Percentiles rank a stretch among this genome's conserved stretches.
phyloP scores from a whole-genome alignment of 2,113 vertebrate genomes.

The Larimichthys crocea region DNA sequence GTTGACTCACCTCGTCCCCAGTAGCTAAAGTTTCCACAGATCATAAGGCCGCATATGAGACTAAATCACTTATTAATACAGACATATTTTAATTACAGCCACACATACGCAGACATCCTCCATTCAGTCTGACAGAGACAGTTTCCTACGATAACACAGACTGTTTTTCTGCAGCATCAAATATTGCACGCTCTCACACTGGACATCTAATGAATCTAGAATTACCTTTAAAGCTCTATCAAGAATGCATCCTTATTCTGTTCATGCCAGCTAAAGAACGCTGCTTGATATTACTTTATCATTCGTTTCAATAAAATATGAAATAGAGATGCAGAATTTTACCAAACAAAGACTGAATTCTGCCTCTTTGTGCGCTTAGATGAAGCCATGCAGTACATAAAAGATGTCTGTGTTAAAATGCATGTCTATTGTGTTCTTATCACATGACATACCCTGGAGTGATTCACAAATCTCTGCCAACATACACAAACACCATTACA shows the following conservation, averaged over 20 bases:
- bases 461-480: constrained; percentile 4
- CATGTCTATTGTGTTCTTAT: constrained; percentile 2
- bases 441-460: background rate
- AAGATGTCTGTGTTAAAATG: background rate
- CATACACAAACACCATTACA: background rate
- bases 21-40: background rate
- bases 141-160: constrained; percentile 6
- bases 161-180: constrained; percentile 10
- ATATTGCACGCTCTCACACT: background rate
- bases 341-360: background rate
- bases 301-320: background rate
- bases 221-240: background rate
- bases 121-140: constrained; percentile 8
- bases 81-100: background rate
- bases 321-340: background rate
- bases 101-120: background rate
- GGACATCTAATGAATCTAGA: background rate
- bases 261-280: background rate
- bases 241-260: background rate
- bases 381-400: background rate
- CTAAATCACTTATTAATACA: constrained; percentile 7
- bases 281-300: background rate
- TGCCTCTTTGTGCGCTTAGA: background rate
- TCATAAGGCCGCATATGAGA: background rate
- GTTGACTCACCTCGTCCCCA: background rate